Percentiles rank a stretch among this genome's conserved stretches.
phyloP scores from a whole-genome alignment of 2,888 invertebrate species.

The Drosophila heteroneura region DNA sequence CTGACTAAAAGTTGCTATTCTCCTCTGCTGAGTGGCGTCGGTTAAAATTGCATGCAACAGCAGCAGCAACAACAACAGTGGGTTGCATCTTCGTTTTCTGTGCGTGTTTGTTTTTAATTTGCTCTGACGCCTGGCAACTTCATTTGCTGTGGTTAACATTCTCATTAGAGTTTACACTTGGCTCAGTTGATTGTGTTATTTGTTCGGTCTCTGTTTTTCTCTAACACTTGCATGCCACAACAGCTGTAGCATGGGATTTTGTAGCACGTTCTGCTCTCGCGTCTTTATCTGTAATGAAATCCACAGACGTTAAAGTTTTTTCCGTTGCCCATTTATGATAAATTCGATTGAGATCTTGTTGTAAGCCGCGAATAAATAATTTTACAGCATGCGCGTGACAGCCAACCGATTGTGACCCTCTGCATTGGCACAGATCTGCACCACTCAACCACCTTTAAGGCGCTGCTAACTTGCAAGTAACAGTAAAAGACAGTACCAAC shows the following conservation, averaged over 20 bases:
- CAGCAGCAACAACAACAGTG: conserved; percentile 19
- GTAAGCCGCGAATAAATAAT: conserved; percentile 48
- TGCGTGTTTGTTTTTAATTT: conserved; percentile 74
- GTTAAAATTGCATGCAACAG: conserved; percentile 27
- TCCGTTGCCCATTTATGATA: conserved; percentile 8
- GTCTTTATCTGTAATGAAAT: conserved; percentile 54
- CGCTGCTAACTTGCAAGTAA: conserved; percentile 35
- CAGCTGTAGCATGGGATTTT: conserved; percentile 13
- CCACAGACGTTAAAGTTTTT: conserved; percentile 29
- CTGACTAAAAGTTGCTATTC: conserved; percentile 57
- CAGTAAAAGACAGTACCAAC: conserved; percentile 27
- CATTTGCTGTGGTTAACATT: conserved; percentile 62
- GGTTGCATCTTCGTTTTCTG: conserved; percentile 69
- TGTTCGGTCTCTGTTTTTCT: conserved; percentile 7
- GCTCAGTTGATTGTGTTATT: conserved; percentile 14
- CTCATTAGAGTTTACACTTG: conserved; percentile 46
- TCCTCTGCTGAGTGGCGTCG: conserved; percentile 14
- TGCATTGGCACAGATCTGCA: conserved; percentile 1
- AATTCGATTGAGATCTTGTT: conserved; percentile 23
- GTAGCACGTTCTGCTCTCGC: conserved; percentile 33
- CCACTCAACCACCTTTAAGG: neutral
- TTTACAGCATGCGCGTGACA: conserved; percentile 60
- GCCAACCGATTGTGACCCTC: conserved; percentile 27
- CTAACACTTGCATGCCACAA: conserved; percentile 64
- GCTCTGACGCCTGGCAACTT: conserved; percentile 34